Percentiles rank a stretch among this genome's conserved stretches.
Conservation (phyloP, 2,113 vertebrate species). For the Datnioides undecimradiatus region DNA sequence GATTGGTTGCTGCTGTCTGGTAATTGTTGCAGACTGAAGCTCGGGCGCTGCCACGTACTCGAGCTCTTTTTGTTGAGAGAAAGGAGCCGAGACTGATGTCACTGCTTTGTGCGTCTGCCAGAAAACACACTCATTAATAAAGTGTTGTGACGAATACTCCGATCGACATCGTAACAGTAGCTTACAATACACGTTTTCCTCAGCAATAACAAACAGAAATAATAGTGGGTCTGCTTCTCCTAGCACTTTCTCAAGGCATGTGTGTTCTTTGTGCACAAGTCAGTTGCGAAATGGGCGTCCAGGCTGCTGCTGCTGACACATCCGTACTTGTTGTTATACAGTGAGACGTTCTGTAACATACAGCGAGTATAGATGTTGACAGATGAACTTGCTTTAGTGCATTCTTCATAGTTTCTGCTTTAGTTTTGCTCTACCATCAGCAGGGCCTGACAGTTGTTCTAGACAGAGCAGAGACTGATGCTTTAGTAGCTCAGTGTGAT, state of each 20-base stretch:
- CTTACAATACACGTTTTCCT: neutral
- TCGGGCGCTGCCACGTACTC: constrained; percentile 15
- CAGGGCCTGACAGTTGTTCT: too few relatives aligned
- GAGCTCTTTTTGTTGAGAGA: neutral
- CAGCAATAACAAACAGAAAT: neutral
- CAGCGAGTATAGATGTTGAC: too few relatives aligned
- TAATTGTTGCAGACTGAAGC: constrained; percentile 7
- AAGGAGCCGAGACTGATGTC: neutral
- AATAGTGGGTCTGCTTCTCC: constrained; percentile 1
- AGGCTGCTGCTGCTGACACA: too few relatives aligned
- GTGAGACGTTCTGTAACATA: too few relatives aligned
- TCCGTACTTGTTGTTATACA: too few relatives aligned
- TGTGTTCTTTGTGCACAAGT: constrained; percentile 14
- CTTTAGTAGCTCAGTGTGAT: neutral
- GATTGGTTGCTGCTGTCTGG: constrained; percentile 42
- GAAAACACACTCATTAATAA: constrained; percentile 1
- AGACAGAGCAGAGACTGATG: neutral
- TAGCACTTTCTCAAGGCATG: constrained; percentile 21
- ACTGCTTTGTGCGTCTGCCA: neutral
- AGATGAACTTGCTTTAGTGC: too few relatives aligned
- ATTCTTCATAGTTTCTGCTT: too few relatives aligned
- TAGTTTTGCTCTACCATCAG: too few relatives aligned
- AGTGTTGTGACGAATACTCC: neutral
- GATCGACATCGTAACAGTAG: neutral
- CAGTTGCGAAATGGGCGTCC: too few relatives aligned